Evolutionary conservation across 2,797 vertebrate genomes (phyloP).

Genomic region (Myotis myotis): DNA sequence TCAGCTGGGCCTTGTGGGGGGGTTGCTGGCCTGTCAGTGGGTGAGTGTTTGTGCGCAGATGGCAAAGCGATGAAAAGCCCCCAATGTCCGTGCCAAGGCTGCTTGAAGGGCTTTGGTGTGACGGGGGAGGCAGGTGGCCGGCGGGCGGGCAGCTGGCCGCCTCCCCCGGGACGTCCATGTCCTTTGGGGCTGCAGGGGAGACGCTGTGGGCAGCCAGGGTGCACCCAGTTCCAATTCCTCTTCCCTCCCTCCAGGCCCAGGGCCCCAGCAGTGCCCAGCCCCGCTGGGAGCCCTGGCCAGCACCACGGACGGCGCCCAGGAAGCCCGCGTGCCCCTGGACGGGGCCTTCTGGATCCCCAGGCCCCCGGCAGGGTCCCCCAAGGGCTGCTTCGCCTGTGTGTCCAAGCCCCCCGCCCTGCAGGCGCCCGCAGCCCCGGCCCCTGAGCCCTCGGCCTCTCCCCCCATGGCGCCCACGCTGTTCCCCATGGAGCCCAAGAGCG

Average conservation of each 20-base stretch:
- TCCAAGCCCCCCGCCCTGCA: conserved; percentile 83
- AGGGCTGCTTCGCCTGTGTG: conserved; percentile 85
- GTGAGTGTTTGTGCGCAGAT: conserved; percentile 48
- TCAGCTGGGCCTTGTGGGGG: not conserved
- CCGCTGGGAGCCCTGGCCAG: conserved; percentile 79
- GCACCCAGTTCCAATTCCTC: conserved; percentile 49
- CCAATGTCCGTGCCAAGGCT: conserved; percentile 20
- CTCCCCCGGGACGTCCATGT: not conserved
- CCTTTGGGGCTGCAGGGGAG: not conserved
- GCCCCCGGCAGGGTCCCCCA: conserved; percentile 77
- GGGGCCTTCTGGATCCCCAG: conserved; percentile 85
- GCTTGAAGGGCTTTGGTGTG: conserved; percentile 32
- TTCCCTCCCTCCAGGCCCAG: conserved; percentile 70
- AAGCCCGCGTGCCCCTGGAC: conserved; percentile 84
- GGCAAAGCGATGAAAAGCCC: conserved; percentile 39
- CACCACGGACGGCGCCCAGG: conserved; percentile 86
- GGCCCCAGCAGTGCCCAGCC: conserved; percentile 80
- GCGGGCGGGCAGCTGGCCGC: conserved; percentile 43
- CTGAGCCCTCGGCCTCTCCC: conserved; percentile 74
- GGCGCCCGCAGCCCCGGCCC: not conserved
- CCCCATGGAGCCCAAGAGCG: conserved; percentile 86
- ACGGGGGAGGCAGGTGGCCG: conserved; percentile 52
- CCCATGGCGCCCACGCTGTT: conserved; percentile 82
- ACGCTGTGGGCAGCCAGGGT: not conserved
- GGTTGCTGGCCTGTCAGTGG: not conserved